A percentile compares a stretch with the other conserved stretches of the same genome.
phyloP scores from a whole-genome alignment of 2,888 invertebrate species.

The Sturmia bella region DNA sequence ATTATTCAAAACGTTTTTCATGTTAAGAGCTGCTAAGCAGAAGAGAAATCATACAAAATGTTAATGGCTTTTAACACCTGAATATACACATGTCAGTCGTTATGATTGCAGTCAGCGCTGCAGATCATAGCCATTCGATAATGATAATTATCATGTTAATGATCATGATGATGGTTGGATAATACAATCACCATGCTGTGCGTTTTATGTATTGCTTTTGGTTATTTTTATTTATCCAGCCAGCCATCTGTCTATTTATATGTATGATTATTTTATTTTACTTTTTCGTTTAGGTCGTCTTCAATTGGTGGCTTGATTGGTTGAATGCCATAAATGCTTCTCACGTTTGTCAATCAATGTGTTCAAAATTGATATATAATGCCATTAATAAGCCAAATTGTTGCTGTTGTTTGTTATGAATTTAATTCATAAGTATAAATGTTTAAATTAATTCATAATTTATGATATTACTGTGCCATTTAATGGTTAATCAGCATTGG shows the following conservation, averaged over 20 bases:
- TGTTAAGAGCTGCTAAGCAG: constrained; percentile 21
- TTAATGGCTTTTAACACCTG: constrained; percentile 65
- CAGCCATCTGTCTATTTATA: too few species aligned
- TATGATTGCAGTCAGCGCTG: constrained; percentile 38
- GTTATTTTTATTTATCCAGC: too few species aligned
- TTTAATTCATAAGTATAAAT: constrained; percentile 45
- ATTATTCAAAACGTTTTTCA: background rate
- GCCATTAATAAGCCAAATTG: constrained; percentile 53
- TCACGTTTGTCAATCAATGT: constrained; percentile 65
- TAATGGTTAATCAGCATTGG: constrained; percentile 47
- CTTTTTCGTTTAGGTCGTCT: constrained; percentile 25
- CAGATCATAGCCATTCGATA: constrained; percentile 37
- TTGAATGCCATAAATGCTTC: constrained; percentile 54
- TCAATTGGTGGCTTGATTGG: constrained; percentile 9
- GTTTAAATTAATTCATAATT: constrained; percentile 21
- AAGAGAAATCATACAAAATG: constrained; percentile 56
- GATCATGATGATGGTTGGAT: constrained; percentile 32
- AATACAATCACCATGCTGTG: constrained; percentile 25
- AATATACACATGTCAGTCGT: constrained; percentile 62
- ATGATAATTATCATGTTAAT: constrained; percentile 46
- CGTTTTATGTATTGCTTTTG: constrained; percentile 27
- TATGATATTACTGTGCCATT: constrained; percentile 45
- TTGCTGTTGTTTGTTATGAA: constrained; percentile 26
- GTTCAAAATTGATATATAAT: constrained; percentile 62
- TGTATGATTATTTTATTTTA: background rate